Conservation (phyloP, 2,797 vertebrate species). For the Otus scops region DNA sequence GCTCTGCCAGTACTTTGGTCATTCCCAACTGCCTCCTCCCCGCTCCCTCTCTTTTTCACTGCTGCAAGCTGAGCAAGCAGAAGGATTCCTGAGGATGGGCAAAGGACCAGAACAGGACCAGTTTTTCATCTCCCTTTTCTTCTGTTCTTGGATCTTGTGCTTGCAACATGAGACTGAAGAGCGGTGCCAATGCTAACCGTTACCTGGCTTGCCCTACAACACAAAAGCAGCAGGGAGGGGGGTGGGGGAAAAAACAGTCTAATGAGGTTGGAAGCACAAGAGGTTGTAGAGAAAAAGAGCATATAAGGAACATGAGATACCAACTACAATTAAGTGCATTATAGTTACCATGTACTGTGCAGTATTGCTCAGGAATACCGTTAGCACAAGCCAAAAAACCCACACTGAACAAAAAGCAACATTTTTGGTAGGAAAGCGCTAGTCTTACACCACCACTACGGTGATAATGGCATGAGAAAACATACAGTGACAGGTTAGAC, state of each 20-base stretch:
- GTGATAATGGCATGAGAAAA: background rate
- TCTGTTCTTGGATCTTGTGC: constrained; percentile 25
- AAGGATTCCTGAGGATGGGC: background rate
- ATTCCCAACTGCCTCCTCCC: background rate
- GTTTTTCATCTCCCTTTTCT: background rate
- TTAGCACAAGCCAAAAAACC: background rate
- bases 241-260: background rate
- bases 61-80: background rate
- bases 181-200: constrained; percentile 14
- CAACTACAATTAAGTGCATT: background rate
- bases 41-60: background rate
- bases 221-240: background rate
- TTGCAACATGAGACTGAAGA: constrained; percentile 25
- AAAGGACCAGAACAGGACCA: background rate
- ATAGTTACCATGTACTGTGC: background rate
- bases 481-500: background rate
- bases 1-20: background rate
- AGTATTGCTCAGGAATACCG: background rate
- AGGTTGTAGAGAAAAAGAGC: background rate
- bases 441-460: background rate
- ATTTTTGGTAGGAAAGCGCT: background rate
- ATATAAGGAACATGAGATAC: background rate
- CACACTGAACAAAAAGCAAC: background rate
- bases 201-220: constrained; percentile 31
- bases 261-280: background rate